Conservation (phyloP, 1,140 invertebrate species). For the Micrasema minimum region DNA sequence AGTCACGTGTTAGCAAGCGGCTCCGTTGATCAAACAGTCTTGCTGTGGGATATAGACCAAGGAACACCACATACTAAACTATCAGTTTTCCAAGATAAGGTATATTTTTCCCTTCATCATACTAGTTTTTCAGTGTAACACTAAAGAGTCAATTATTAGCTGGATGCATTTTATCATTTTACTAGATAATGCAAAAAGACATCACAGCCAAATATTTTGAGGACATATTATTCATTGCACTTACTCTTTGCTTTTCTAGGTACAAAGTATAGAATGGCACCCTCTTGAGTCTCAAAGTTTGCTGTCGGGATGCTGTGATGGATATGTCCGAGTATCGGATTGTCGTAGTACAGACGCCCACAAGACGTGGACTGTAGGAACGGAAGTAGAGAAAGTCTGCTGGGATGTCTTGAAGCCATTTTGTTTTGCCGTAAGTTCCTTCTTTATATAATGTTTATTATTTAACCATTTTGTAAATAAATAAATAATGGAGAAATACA, state of each 20-base stretch:
- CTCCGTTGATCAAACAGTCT: constrained; percentile 87
- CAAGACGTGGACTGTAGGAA: constrained; percentile 77
- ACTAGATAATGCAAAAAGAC: too few relatives aligned
- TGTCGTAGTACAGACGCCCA: constrained; percentile 74
- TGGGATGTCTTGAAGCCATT: constrained; percentile 85
- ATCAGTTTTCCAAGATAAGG: constrained; percentile 81
- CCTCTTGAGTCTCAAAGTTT: constrained; percentile 83
- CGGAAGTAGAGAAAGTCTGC: constrained; percentile 87
- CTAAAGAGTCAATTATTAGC: too few relatives aligned
- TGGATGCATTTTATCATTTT: too few relatives aligned
- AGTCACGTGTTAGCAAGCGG: constrained; percentile 92
- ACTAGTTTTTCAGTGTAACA: too few relatives aligned
- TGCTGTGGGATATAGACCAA: constrained; percentile 94
- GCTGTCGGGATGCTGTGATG: constrained; percentile 79
- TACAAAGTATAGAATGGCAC: constrained; percentile 91
- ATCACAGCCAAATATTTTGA: too few relatives aligned
- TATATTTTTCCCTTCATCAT: too few relatives aligned
- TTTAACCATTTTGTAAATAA: too few relatives aligned
- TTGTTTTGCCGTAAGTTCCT: constrained; percentile 75
- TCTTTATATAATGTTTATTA: too few relatives aligned
- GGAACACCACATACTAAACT: constrained; percentile 79
- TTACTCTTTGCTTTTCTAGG: constrained; percentile 58
- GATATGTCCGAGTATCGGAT: constrained; percentile 80
- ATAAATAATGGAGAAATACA: too few relatives aligned
- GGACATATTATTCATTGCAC: too few relatives aligned